Evolutionary conservation across 2,888 invertebrate genomes (phyloP), one percentile per base, ranked within the genome.

Genomic region (Omphaloscelis lunosa): DNA sequence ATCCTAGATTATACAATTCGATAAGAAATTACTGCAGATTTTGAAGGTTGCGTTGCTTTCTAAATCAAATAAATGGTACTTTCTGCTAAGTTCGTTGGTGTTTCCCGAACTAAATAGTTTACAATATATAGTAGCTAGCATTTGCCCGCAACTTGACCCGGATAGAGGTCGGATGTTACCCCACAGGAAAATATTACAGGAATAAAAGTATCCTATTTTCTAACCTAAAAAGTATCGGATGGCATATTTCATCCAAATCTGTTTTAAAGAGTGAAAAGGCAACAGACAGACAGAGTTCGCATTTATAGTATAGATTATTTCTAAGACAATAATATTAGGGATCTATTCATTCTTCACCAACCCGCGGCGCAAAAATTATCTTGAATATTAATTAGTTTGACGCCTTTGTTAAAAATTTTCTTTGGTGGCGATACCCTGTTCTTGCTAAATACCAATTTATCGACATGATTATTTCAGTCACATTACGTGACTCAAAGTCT

Each of bases 401-500:
- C 27, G 8, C 12, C 6, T 41, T 73, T 61, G 17, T 39, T 23
- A 23, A 20, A 58, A 45, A 27, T 45, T 48, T 34, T 53, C 17
- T 62, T 29, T 39, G n/a, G 58, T 58, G 23, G 7, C 12, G 12
- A 59, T 11, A 15, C 34, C n/a, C 8, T 20, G 29, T 59, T 23
- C 11, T 61, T 27, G 0, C 34, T 61, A 45, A 61, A 53, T 45
- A 8, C 12, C 27, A 53, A 69, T 58, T 63, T 27, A 34, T 80
- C 58, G 53, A 53, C 29, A 81, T 34, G 8, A 80, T 51, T 23
- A 61, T 71, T 58, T 51, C 59, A 77, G 11, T 48, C 41, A 53
- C 48, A 34, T 66, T 71, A 82, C 77, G 80, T 71, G 78, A 66
- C 39, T 61, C 34, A 56, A 27, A 45, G 39, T 72, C n/a, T 72